Evolutionary conservation across 2,888 invertebrate genomes (phyloP).

Genomic region (Nemoura dubitans): DNA sequence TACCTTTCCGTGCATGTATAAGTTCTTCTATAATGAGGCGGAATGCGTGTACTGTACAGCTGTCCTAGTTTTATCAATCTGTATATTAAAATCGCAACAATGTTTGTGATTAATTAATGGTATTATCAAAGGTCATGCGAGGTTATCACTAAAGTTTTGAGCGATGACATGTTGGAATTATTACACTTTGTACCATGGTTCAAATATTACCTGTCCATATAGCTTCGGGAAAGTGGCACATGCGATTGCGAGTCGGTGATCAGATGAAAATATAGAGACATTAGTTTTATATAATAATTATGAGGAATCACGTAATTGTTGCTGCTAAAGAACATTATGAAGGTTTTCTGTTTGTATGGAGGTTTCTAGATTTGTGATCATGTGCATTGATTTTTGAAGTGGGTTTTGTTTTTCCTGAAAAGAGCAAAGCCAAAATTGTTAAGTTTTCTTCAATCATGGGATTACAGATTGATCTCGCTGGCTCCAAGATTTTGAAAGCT

Average conservation of each 20-base stretch:
- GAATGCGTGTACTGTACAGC: no score
- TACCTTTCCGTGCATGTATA: no score
- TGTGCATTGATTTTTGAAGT: not conserved
- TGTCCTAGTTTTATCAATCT: no score
- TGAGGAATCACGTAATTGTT: no score
- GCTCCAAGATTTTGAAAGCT: not conserved
- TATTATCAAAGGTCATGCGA: not conserved
- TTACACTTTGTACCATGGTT: no score
- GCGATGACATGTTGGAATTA: no score
- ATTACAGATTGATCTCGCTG: not conserved
- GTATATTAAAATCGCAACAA: not conserved
- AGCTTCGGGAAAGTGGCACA: not conserved
- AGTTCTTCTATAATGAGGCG: no score
- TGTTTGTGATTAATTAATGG: not conserved
- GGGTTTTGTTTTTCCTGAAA: not conserved
- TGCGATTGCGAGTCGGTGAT: not conserved
- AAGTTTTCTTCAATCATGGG: not conserved
- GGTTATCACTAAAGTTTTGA: not conserved
- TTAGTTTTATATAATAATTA: no score
- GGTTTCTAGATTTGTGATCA: no score
- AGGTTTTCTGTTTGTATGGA: no score
- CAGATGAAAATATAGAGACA: not conserved
- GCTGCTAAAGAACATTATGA: no score
- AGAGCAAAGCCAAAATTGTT: not conserved
- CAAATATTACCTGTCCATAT: not conserved